Base-by-base conservation (phyloP, 2,888 invertebrate genomes). In the Taphrorychus bicolor region DNA sequence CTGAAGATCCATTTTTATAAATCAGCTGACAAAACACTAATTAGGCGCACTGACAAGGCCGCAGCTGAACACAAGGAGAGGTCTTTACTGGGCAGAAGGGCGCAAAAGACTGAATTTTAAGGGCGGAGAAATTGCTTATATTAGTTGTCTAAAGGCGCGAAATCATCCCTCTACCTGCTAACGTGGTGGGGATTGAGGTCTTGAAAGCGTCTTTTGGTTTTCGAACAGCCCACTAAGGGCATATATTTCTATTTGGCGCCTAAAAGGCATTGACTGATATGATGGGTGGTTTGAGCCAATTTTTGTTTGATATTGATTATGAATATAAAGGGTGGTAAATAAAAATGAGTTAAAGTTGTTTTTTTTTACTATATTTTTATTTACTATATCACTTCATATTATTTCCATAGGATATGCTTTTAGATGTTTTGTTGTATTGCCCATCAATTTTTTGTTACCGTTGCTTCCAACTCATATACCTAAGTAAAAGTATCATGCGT, bases 91-190 rank as follows among this genome's bases (percentile, higher is more conserved):
- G 40, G 42, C 59, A 23, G 53, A n/a, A 32, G 41, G 57, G 45
- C 19, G 58, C 24, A 45, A 49, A 45, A 23, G 41, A 68, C 68
- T 68, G 54, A 59, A 18, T 59, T 68, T 51, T 64, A 40, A 49
- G 58, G 42, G 63, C 19, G 16, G 14, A 40, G 48, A 41, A 11
- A 54, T 49, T 21, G 41, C 64, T 64, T 68, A 53, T 64, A 64
- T 59, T 18, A 59, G 63, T 41, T 42, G 49, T 45, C 22, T 59
- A 56, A 56, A 54, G 59, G 68, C 63, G 64, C 63, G 56, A 68
- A 68, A 62, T 19, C 54, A 49, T 64, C 68, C 59, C 63, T 51
- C 49, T 64, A 68, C 67, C 63, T 62, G 63, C 42, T 49, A 51
- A 23, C 11, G 17, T 14, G 23, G 64, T 54, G 64, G 68, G 64